Conservation (phyloP, 2,888 invertebrate species). For the Thymelicus sylvestris region DNA sequence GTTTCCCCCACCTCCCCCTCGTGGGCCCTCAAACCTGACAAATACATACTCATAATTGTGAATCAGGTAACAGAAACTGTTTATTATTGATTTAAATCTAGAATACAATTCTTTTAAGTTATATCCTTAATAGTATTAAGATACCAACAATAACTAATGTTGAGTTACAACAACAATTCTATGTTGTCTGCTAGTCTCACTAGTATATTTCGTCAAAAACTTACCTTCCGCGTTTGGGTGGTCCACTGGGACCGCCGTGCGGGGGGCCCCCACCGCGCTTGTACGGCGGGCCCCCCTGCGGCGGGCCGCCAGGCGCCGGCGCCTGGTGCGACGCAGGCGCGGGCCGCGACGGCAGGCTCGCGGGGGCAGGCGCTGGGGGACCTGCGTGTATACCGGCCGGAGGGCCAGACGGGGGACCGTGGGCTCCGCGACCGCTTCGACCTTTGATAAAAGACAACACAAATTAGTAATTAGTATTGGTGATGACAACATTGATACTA, state of each 20-base stretch:
- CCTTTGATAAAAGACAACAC: constrained; percentile 43
- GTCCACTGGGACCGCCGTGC: constrained; percentile 68
- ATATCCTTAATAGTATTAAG: too few species aligned
- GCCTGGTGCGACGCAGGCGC: constrained; percentile 52
- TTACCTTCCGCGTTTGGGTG: constrained; percentile 74
- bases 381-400: constrained; percentile 34
- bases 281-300: constrained; percentile 56
- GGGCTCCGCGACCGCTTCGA: constrained; percentile 61
- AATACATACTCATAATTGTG: too few species aligned
- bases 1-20: constrained; percentile 59
- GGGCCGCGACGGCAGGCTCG: constrained; percentile 46
- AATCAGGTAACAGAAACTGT: too few species aligned
- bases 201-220: too few species aligned
- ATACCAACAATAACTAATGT: too few species aligned
- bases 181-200: too few species aligned
- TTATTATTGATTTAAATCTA: too few species aligned
- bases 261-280: constrained; percentile 70
- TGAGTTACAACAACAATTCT: too few species aligned
- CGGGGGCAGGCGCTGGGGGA: constrained; percentile 43
- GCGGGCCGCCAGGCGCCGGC: constrained; percentile 41
- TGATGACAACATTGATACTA: too few species aligned
- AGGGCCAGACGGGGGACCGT: constrained; percentile 54
- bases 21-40: constrained; percentile 69
- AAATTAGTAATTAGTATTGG: too few species aligned
- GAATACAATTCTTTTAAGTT: too few species aligned